phyloP scores from a whole-genome alignment of 1,140 invertebrate genomes.

The Stegodyphus mimosarum region DNA sequence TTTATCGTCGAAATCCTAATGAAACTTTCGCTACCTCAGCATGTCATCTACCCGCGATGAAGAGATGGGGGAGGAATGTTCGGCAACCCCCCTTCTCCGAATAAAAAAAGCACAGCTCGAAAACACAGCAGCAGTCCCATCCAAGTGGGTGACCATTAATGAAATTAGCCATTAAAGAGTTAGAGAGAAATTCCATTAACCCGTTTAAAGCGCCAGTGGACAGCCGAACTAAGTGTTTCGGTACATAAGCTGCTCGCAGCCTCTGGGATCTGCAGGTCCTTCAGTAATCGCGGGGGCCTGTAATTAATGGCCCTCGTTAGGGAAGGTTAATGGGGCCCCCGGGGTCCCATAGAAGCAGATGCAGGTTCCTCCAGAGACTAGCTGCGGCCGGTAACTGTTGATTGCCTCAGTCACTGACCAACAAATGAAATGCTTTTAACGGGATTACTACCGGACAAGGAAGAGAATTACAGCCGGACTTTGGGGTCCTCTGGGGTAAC shows the following conservation, averaged over 20 bases:
- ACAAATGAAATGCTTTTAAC: conserved; percentile 62
- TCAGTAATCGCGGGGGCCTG: conserved; percentile 59
- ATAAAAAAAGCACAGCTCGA: not conserved
- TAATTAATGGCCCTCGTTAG: conserved; percentile 62
- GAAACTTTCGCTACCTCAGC: no score
- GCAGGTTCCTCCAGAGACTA: conserved; percentile 6
- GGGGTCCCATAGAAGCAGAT: conserved; percentile 52
- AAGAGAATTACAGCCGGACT: conserved; percentile 56
- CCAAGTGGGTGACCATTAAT: conserved; percentile 59
- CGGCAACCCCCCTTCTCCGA: not conserved
- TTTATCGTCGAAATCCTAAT: no score
- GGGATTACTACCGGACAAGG: conserved; percentile 58
- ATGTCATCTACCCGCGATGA: no score
- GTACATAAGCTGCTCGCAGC: conserved; percentile 51
- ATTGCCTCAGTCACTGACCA: conserved; percentile 59
- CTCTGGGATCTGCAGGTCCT: conserved; percentile 24
- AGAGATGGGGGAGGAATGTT: no score
- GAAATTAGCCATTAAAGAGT: conserved; percentile 61
- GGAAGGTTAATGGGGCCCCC: conserved; percentile 51
- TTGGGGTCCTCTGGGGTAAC: conserved; percentile 18
- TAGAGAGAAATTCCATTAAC: conserved; percentile 60
- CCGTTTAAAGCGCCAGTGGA: conserved; percentile 51
- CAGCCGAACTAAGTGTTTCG: conserved; percentile 48
- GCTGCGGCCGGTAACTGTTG: conserved; percentile 60
- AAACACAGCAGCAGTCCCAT: not conserved